Evolutionary conservation across 2,113 vertebrate genomes (phyloP).

Genomic region (Aptenodytes patagonicus): DNA sequence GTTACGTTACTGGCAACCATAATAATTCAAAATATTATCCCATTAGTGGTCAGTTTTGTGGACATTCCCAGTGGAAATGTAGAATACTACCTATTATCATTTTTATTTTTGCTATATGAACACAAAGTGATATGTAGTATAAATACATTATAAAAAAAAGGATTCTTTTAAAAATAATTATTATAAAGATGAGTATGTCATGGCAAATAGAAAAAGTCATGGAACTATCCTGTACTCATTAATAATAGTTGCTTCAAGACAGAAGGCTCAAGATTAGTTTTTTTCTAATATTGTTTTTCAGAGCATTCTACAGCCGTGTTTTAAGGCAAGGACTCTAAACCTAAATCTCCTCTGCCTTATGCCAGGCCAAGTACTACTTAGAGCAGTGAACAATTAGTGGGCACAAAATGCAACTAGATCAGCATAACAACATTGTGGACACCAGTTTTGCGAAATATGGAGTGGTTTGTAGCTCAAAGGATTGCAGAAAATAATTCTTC

Average conservation of each 20-base stretch:
- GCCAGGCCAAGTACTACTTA: not conserved
- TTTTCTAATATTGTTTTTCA: not conserved
- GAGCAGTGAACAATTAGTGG: not conserved
- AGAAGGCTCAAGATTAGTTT: not conserved
- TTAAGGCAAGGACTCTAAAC: not conserved
- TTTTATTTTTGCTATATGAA: not conserved
- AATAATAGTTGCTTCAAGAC: not conserved
- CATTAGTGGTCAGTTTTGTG: not conserved
- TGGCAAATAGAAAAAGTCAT: not conserved
- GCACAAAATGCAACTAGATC: not conserved
- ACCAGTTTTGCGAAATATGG: not conserved
- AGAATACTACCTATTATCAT: not conserved
- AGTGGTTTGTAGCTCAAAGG: not conserved
- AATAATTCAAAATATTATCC: not conserved
- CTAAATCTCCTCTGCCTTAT: not conserved
- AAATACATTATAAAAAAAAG: not conserved
- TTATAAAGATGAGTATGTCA: not conserved
- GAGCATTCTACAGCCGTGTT: not conserved
- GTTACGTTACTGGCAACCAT: not conserved
- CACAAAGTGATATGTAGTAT: not conserved
- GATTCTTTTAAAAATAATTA: not conserved
- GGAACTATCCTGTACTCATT: not conserved
- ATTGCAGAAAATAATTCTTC: not conserved
- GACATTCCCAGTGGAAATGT: not conserved
- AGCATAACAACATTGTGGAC: not conserved